Evolutionary conservation across 2,797 vertebrate genomes (phyloP), one percentile per base, ranked within the genome.

Genomic region (Agapornis canus): DNA sequence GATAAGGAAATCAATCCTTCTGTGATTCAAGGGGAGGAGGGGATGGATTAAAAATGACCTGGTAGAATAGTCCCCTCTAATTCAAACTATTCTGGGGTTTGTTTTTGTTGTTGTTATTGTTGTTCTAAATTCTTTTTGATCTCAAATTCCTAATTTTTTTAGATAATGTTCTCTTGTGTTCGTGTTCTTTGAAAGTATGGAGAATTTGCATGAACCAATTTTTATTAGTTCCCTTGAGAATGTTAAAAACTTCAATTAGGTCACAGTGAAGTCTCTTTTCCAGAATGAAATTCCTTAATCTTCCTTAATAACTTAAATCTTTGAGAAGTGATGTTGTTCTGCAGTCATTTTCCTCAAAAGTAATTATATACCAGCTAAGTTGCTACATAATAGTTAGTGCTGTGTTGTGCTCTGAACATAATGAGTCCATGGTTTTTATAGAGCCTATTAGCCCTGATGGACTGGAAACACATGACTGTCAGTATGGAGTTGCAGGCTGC

Each of bases 251-350:
- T 95, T 96, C 96, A 97, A 96, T 97, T 96, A 96, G 96, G 96
- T 97, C 96, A 97, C 94, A 95, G 95, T 39, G 93, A 94, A 97
- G 96, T 97, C 95, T 97, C 95, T 95, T 97, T 97, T 97, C 94
- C 96, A 96, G 95, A 90, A 94, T 82, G 94, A 97, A 97, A 97
- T 97, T 97, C 95, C 95, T 96, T 96, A 96, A 97, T 96, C 96
- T 97, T 96, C 92, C 95, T 97, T 97, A 97, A 97, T 97, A 97
- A 97, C 91, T 91, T 97, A 96, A 96, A 95, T 97, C 95, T 96
- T 95, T 97, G 93, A 97, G 94, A 94, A 92, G 72, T 83, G 92
- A 93, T 97, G 94, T 93, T 96, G 95, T 96, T 96, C 95, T 83
- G 95, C 91, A 93, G 66, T 95, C 89, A 49, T 93, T 97, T 97